Percentiles rank a stretch among this genome's conserved stretches.
phyloP scores from a whole-genome alignment of 2,888 invertebrate genomes.

The Priocnemis perturbator region DNA sequence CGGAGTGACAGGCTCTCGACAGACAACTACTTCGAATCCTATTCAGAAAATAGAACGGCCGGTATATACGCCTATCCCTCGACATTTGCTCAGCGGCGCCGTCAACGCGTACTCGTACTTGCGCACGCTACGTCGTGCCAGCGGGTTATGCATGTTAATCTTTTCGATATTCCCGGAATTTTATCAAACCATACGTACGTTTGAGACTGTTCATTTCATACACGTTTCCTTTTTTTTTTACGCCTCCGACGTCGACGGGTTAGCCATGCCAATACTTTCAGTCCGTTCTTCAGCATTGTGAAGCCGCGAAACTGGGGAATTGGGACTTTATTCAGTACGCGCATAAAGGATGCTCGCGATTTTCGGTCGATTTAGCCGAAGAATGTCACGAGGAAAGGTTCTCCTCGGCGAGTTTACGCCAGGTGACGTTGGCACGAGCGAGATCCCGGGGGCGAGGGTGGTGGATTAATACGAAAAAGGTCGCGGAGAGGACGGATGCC shows the following conservation, averaged over 20 bases:
- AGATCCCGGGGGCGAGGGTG: background rate
- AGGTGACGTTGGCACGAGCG: background rate
- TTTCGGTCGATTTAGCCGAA: no score
- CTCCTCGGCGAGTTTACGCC: background rate
- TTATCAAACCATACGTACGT: no score
- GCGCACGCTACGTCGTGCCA: background rate
- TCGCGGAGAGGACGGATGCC: no score
- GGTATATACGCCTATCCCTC: constrained; percentile 46
- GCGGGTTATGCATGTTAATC: no score
- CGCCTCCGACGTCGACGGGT: no score
- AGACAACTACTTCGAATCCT: constrained; percentile 55
- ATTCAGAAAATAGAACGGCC: constrained; percentile 59
- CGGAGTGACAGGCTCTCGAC: constrained; percentile 58
- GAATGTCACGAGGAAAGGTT: background rate
- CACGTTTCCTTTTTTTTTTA: no score
- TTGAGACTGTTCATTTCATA: no score
- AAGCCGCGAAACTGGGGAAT: background rate
- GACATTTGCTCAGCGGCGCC: constrained; percentile 24
- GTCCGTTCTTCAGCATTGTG: no score
- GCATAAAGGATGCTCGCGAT: no score
- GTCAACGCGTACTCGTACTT: background rate
- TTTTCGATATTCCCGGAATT: no score
- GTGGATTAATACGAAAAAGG: no score
- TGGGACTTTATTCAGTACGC: background rate
- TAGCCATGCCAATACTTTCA: no score